Base-by-base conservation (phyloP, 2,888 invertebrate species). In the Drosophila maculinotata region DNA sequence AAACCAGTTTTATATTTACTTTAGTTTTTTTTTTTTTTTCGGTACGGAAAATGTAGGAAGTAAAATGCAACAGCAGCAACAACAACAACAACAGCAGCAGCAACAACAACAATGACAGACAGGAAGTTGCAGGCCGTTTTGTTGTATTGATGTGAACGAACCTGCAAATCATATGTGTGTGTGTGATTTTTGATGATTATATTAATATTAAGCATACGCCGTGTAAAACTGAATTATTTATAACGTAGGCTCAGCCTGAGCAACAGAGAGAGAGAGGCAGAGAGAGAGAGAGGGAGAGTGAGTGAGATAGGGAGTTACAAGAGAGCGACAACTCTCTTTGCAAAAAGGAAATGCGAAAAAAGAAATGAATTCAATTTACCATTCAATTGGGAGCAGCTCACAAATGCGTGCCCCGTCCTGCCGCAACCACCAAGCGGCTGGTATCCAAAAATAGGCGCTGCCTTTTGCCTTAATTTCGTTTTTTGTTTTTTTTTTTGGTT, bases 401-500 rank as follows among this genome's bases (percentile, higher is more conserved):
- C 31, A 31, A 56, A 47, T 51, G 48, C 51, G 48, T 57, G 39
- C 35, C 15, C 12, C 63, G 56, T 66, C 73, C 69, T 72, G 66
- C 72, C 45, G 54, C 53, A 39, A 64, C 39, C 63, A 51, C 51
- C 67, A 35, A 49, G 65, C 42, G 39, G 63, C 53, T 49, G 47
- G 60, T 87, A 83, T 87, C 86, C 83, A 86, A 83, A 83, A 88
- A 83, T 82, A 83, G 83, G 88, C 86, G 77, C 84, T 76, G 76
- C 69, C 54, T 75, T 66, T 71, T 70, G 75, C 70, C 70, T 57
- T 47, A 48, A 62, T 58, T 76, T 69, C 36, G 44, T 33, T 65
- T 48, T 30, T 41, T 69, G 23, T 35, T 53, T 31, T 45, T 25
- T 33, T 62, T 42, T 36, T 66, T 56, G 5, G 15, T 56, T 67